Percentiles rank a stretch among this genome's conserved stretches.
Evolutionary conservation across 1,140 invertebrate species (phyloP).

Genomic region (Atta colombica): DNA sequence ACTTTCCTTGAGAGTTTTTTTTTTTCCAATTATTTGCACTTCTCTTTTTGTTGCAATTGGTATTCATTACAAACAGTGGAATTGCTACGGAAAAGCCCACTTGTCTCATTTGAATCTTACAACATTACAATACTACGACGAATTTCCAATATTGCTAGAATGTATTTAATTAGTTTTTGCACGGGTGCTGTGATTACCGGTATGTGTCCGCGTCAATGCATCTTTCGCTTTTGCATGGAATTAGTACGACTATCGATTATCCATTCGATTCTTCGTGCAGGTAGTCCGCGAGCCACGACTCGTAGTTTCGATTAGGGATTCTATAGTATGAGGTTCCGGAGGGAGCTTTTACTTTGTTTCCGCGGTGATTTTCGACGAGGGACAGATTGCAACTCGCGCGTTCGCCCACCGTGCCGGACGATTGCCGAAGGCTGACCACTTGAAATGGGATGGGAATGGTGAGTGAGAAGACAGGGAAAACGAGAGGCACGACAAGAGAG

Average conservation of each 20-base stretch:
- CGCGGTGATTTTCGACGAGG: conserved; percentile 66
- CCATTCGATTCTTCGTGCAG: conserved; percentile 44
- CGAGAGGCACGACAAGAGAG: conserved; percentile 31
- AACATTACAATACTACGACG: not conserved
- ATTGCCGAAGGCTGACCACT: conserved; percentile 56
- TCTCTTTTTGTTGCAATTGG: not conserved
- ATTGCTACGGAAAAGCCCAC: not conserved
- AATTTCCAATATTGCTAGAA: not conserved
- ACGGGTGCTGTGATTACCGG: not conserved
- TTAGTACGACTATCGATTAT: conserved; percentile 49
- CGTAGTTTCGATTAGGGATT: conserved; percentile 66
- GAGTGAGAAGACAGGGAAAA: conserved; percentile 23
- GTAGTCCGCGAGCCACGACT: conserved; percentile 42
- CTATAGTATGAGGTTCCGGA: conserved; percentile 49
- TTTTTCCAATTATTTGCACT: not conserved
- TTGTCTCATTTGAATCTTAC: conserved; percentile 1
- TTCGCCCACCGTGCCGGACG: not conserved
- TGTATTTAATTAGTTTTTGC: conserved; percentile 23
- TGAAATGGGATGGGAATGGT: conserved; percentile 51
- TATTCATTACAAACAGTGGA: not conserved
- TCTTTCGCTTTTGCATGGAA: conserved; percentile 21
- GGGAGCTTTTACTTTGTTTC: conserved; percentile 65
- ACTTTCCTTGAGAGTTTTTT: too few species aligned
- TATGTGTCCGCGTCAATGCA: conserved; percentile 6
- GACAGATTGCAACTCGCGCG: conserved; percentile 58